These are phyloP conservation scores for Phalanger gymnotis DNA, from an alignment of 2,797 vertebrate species.

Conservation along the genomic window DNA sequence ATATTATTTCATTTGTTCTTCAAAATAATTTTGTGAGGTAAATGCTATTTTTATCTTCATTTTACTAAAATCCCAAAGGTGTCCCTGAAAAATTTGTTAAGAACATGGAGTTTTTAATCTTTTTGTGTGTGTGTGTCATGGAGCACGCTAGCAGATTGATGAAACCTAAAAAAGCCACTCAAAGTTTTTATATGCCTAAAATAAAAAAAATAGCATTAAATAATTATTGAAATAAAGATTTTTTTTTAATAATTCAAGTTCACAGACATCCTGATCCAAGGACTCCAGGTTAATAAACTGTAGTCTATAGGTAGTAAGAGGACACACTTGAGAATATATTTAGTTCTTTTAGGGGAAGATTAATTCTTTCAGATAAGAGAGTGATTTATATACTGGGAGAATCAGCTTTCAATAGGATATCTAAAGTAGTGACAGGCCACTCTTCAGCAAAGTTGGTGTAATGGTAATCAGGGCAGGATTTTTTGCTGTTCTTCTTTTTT, in stretches of 20 bases:
- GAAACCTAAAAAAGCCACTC: neutral
- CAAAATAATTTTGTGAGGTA: neutral
- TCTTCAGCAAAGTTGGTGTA: neutral
- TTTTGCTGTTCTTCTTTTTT: no score
- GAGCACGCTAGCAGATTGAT: neutral
- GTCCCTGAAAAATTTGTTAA: neutral
- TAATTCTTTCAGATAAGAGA: neutral
- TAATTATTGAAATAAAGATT: neutral
- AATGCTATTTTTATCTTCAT: neutral
- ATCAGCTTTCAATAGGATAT: neutral
- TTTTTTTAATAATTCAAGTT: neutral
- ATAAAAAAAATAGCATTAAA: neutral
- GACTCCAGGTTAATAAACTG: neutral
- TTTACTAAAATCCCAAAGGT: neutral
- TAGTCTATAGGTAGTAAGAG: neutral
- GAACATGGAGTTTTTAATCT: neutral
- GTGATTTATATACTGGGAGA: neutral
- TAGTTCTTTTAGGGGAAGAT: neutral
- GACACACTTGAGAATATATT: neutral
- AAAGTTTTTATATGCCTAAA: neutral
- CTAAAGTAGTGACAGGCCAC: neutral
- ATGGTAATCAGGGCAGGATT: no score
- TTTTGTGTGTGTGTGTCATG: neutral
- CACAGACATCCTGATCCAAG: neutral
- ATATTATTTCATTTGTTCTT: slow-evolving; percentile 1